phyloP scores from a whole-genome alignment of 2,113 vertebrate species.

The Platichthys flesus region DNA sequence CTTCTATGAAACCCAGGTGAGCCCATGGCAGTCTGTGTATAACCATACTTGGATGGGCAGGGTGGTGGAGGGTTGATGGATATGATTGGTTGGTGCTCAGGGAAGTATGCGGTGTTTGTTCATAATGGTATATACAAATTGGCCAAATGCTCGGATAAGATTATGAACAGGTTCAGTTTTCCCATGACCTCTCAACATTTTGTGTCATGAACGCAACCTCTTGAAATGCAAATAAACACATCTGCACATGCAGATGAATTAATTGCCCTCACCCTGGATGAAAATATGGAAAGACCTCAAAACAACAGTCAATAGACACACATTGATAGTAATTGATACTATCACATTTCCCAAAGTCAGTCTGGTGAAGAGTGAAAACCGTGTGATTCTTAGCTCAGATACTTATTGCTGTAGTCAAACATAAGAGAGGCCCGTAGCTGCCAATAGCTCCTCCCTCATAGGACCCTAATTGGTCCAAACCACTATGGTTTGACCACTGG shows the following conservation, averaged over 20 bases:
- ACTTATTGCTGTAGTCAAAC: background rate
- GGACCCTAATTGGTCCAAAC: background rate
- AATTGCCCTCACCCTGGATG: background rate
- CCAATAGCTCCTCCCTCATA: background rate
- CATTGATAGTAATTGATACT: background rate
- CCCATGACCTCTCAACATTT: slow-evolving; percentile 16
- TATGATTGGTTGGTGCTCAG: slow-evolving; percentile 4
- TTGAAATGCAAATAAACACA: slow-evolving; percentile 30
- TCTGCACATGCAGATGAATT: background rate
- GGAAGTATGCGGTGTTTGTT: slow-evolving; percentile 15
- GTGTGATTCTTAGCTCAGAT: background rate
- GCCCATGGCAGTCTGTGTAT: slow-evolving; percentile 22
- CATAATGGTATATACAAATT: background rate
- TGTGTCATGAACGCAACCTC: slow-evolving; percentile 17
- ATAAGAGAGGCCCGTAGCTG: background rate
- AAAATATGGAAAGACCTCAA: background rate
- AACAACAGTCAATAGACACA: background rate
- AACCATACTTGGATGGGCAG: slow-evolving; percentile 7
- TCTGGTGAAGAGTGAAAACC: background rate
- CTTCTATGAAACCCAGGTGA: slow-evolving; percentile 30
- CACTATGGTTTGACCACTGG: background rate
- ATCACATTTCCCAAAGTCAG: background rate
- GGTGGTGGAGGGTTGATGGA: slow-evolving; percentile 34
- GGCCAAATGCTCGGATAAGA: slow-evolving; percentile 7
- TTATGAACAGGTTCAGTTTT: slow-evolving; percentile 30